Evolutionary conservation across 2,888 invertebrate genomes (phyloP).

Genomic region (Xiphydria camelus): DNA sequence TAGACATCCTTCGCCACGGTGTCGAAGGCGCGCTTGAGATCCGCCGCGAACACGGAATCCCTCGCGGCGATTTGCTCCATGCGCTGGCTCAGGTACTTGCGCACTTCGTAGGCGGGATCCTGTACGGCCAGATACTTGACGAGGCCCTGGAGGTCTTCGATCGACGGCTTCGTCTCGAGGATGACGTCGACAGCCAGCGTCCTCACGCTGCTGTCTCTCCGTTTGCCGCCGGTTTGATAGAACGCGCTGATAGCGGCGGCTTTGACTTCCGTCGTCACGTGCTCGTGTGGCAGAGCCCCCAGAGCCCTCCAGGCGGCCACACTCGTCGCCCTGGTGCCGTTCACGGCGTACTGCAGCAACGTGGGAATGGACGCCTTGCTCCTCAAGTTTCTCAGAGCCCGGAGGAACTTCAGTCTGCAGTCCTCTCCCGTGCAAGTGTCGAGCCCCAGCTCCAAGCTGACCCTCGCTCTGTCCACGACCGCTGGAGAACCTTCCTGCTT

Average conservation of each 20-base stretch:
- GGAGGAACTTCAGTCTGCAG: constrained; percentile 66
- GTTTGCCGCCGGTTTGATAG: constrained; percentile 61
- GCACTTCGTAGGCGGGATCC: constrained; percentile 67
- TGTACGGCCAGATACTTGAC: constrained; percentile 59
- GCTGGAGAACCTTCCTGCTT: constrained; percentile 38
- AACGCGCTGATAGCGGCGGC: constrained; percentile 62
- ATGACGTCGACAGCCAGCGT: constrained; percentile 73
- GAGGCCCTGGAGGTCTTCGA: constrained; percentile 61
- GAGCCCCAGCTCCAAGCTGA: constrained; percentile 55
- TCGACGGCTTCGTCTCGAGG: constrained; percentile 63
- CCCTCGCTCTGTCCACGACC: constrained; percentile 41
- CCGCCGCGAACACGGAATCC: constrained; percentile 56
- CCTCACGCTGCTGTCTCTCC: constrained; percentile 69
- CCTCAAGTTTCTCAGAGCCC: constrained; percentile 72
- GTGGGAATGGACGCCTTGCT: constrained; percentile 64
- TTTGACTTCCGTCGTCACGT: constrained; percentile 55
- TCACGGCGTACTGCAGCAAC: constrained; percentile 63
- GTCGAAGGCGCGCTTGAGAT: constrained; percentile 55
- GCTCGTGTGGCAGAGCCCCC: constrained; percentile 58
- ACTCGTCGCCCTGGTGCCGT: constrained; percentile 60
- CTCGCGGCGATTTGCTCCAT: constrained; percentile 64
- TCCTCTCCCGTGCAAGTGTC: constrained; percentile 62
- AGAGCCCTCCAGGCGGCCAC: constrained; percentile 73
- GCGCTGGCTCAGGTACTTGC: constrained; percentile 68
- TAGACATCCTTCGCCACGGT: constrained; percentile 58